Conservation (phyloP, 2,888 invertebrate genomes). For the Lymantria dispar region DNA sequence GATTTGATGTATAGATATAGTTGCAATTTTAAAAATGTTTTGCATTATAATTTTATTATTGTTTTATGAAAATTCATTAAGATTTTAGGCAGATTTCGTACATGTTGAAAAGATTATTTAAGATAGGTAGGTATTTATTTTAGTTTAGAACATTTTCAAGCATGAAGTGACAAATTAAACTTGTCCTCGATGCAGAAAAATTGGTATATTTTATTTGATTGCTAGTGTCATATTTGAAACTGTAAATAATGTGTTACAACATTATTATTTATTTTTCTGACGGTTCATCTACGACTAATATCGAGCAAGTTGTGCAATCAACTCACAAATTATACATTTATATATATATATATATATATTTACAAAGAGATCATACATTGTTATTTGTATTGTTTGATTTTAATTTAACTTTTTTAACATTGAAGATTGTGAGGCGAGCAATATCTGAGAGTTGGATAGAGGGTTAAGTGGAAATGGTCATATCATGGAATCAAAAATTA, state of each 20-base stretch:
- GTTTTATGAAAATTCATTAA: slow-evolving; percentile 78
- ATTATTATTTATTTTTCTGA: slow-evolving; percentile 19
- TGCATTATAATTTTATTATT: slow-evolving; percentile 83
- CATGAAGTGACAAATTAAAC: slow-evolving; percentile 59
- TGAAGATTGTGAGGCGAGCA: slow-evolving; percentile 59
- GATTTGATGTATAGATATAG: slow-evolving; percentile 80
- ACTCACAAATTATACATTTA: slow-evolving; percentile 40
- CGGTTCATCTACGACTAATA: slow-evolving; percentile 44
- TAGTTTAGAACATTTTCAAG: slow-evolving; percentile 76
- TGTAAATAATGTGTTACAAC: slow-evolving; percentile 29
- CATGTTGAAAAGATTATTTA: slow-evolving; percentile 80
- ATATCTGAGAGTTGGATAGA: slow-evolving; percentile 64
- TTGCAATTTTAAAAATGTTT: slow-evolving; percentile 82
- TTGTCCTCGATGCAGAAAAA: slow-evolving; percentile 56
- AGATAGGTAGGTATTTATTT: slow-evolving; percentile 83
- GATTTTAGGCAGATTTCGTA: slow-evolving; percentile 78
- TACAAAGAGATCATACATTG: slow-evolving; percentile 4
- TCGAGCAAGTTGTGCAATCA: slow-evolving; percentile 63
- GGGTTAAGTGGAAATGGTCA: slow-evolving; percentile 69
- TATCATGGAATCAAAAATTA: slow-evolving; percentile 76
- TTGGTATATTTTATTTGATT: slow-evolving; percentile 48
- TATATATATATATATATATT: slow-evolving; percentile 19
- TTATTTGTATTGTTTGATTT: slow-evolving; percentile 35
- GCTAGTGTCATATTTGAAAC: slow-evolving; percentile 66
- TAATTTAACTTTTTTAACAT: slow-evolving; percentile 39